Percentiles rank a stretch among this genome's conserved stretches.
Conservation (phyloP, 2,888 invertebrate genomes). For the Nomada fucata region DNA sequence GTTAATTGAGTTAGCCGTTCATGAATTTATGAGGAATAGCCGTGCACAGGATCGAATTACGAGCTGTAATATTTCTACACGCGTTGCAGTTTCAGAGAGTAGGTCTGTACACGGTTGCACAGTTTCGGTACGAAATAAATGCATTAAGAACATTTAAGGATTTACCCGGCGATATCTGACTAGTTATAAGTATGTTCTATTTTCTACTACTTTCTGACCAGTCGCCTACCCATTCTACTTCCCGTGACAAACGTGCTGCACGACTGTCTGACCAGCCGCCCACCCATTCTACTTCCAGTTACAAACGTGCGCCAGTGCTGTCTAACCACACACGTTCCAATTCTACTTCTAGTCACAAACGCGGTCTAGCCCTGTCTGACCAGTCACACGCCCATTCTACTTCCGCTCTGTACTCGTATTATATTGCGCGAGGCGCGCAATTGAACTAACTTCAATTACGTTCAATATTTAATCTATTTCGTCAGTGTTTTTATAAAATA, state of each 20-base stretch:
- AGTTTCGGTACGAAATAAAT: not conserved
- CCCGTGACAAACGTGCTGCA: not conserved
- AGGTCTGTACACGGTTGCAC: not conserved
- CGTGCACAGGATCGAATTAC: slow-evolving; percentile 2
- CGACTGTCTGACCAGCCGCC: not conserved
- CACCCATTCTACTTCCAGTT: not conserved
- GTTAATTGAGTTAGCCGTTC: slow-evolving; percentile 30
- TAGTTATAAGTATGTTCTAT: not conserved
- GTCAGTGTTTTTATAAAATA: too few species aligned
- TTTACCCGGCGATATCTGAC: not conserved
- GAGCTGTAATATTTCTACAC: not conserved
- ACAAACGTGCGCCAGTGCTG: not conserved
- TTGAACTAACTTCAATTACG: too few species aligned
- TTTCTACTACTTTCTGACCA: not conserved
- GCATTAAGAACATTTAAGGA: not conserved
- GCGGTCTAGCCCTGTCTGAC: not conserved
- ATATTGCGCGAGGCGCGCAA: too few species aligned
- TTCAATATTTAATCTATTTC: too few species aligned
- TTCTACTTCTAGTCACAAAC: not conserved
- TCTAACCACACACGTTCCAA: not conserved
- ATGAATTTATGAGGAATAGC: slow-evolving; percentile 29
- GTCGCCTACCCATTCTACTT: not conserved
- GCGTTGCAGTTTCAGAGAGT: too few species aligned
- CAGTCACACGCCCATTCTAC: not conserved
- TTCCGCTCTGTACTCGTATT: not conserved